Percentiles rank a stretch among this genome's conserved stretches.
Conservation (phyloP, 2,113 vertebrate species). For the Xyrauchen texanus region DNA sequence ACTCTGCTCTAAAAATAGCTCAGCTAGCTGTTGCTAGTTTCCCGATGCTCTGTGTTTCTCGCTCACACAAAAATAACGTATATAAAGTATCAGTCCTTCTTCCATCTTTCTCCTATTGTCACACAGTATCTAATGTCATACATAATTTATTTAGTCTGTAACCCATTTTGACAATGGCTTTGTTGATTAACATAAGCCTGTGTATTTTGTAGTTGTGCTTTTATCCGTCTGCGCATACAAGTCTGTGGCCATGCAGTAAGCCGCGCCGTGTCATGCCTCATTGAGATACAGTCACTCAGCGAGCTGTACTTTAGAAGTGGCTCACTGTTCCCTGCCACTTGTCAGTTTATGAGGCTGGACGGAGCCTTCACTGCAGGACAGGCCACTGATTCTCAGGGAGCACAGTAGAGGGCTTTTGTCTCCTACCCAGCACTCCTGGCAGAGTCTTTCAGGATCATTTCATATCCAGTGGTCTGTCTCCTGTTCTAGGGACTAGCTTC, state of each 20-base stretch:
- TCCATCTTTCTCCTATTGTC: too few relatives aligned
- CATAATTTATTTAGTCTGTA: conserved; percentile 1
- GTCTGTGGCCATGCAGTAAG: conserved; percentile 10
- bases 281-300: conserved; percentile 7
- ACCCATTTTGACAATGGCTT: conserved; percentile 22
- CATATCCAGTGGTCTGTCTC: conserved; percentile 39
- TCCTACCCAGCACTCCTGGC: background rate
- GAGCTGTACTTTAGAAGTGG: conserved; percentile 35
- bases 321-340: background rate
- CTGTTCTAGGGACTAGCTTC: conserved; percentile 42
- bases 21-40: too few relatives aligned
- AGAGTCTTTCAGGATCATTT: conserved; percentile 55
- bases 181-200: conserved; percentile 38
- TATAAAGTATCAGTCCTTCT: too few relatives aligned
- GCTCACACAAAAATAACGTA: too few relatives aligned
- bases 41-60: too few relatives aligned
- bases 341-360: background rate
- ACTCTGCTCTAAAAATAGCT: too few relatives aligned
- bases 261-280: conserved; percentile 16
- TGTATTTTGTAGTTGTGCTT: conserved; percentile 23
- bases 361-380: background rate
- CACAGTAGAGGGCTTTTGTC: conserved; percentile 3
- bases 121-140: background rate
- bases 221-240: conserved; percentile 3
- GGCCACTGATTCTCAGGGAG: background rate